Conservation (phyloP, 1,140 invertebrate species). For the Pararge aegeria region DNA sequence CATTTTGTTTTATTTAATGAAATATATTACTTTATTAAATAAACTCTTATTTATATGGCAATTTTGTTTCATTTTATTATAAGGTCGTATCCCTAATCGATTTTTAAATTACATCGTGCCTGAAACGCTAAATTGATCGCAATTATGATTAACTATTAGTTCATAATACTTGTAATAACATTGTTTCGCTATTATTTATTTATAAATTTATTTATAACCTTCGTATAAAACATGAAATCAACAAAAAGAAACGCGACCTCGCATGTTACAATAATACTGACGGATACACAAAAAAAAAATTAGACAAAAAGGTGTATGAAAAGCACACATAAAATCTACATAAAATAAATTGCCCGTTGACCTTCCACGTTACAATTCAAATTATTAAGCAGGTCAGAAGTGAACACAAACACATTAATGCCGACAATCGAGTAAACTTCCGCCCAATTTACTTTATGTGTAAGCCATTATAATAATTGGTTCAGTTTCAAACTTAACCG, state of each 20-base stretch:
- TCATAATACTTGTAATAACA: too few relatives aligned
- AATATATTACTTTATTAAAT: too few relatives aligned
- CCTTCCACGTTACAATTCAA: constrained; percentile 24
- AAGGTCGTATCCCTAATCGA: too few relatives aligned
- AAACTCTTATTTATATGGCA: too few relatives aligned
- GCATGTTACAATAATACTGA: neutral
- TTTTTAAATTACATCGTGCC: too few relatives aligned
- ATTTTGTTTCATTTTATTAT: too few relatives aligned
- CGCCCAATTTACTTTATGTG: constrained; percentile 61
- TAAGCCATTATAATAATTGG: constrained; percentile 68
- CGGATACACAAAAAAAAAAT: neutral
- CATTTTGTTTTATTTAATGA: too few relatives aligned
- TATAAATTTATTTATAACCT: neutral
- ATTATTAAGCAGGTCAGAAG: constrained; percentile 35
- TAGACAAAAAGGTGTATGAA: constrained; percentile 13
- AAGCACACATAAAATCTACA: constrained; percentile 11
- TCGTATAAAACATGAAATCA: neutral
- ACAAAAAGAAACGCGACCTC: neutral
- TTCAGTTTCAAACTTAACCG: constrained; percentile 50
- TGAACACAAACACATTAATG: constrained; percentile 42
- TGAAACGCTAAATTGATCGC: too few relatives aligned
- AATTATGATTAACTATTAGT: too few relatives aligned
- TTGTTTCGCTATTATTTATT: too few relatives aligned
- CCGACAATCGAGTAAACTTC: constrained; percentile 56
- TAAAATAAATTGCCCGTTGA: constrained; percentile 18